These are phyloP conservation scores for Mylabris phalerata DNA, from an alignment of 1,140 invertebrate genomes.

Conservation along the genomic window DNA sequence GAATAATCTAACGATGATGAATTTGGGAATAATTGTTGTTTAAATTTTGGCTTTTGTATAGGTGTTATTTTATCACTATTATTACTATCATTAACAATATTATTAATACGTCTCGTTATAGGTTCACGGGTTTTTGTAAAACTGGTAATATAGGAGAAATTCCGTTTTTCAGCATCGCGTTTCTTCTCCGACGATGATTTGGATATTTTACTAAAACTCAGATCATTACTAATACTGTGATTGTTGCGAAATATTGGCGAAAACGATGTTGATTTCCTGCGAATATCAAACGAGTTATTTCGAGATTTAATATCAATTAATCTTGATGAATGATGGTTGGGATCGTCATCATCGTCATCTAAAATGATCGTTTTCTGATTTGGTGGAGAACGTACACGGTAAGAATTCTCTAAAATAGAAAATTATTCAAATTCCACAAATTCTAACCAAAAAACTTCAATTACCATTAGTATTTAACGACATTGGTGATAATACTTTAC, in stretches of 20 bases:
- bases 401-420: no score
- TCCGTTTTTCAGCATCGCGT: not conserved
- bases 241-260: no score
- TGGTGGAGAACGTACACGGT: no score
- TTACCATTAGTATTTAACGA: not conserved
- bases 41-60: not conserved
- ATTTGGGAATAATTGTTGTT: not conserved
- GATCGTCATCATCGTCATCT: constrained; percentile 1
- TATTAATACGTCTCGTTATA: not conserved
- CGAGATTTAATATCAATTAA: constrained; percentile 3
- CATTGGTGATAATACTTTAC: constrained; percentile 3
- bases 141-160: constrained; percentile 6
- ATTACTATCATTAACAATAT: not conserved
- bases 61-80: constrained; percentile 3
- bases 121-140: constrained; percentile 2
- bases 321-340: not conserved
- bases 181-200: constrained; percentile 3
- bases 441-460: no score
- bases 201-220: not conserved
- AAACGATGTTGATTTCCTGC: not conserved
- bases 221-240: constrained; percentile 1
- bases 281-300: not conserved
- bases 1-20: constrained; percentile 26
- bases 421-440: no score
- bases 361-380: not conserved